A percentile compares a stretch with the other conserved stretches of the same genome.
phyloP scores from a whole-genome alignment of 2,888 invertebrate species.

The Linnaemya vulpina region DNA sequence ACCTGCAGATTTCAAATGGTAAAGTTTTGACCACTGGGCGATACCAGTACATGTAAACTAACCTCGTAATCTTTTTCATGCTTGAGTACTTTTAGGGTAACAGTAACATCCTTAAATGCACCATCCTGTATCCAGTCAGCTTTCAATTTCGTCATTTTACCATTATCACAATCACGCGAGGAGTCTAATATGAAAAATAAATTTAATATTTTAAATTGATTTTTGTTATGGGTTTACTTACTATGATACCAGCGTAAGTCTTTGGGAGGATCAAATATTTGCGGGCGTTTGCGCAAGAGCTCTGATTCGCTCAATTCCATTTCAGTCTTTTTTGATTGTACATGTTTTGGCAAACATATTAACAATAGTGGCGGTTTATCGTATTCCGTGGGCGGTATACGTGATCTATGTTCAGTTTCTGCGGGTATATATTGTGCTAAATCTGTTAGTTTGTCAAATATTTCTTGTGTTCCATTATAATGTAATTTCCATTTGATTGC shows the following conservation, averaged over 20 bases:
- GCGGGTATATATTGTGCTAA: slow-evolving; percentile 80
- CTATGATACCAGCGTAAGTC: slow-evolving; percentile 82
- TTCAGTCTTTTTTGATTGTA: slow-evolving; percentile 82
- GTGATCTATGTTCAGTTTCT: slow-evolving; percentile 77
- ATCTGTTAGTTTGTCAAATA: slow-evolving; percentile 78
- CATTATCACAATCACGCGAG: slow-evolving; percentile 86
- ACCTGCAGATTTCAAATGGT: no score
- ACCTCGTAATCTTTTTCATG: slow-evolving; percentile 87
- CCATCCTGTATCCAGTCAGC: slow-evolving; percentile 91
- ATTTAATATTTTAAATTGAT: background rate
- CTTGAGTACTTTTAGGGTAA: slow-evolving; percentile 91
- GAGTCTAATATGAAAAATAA: slow-evolving; percentile 83
- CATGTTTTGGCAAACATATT: slow-evolving; percentile 82
- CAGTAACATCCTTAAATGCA: slow-evolving; percentile 88
- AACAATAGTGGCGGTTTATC: slow-evolving; percentile 83
- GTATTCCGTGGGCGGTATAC: slow-evolving; percentile 94
- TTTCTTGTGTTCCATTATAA: slow-evolving; percentile 75
- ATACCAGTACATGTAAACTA: slow-evolving; percentile 64
- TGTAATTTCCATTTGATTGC: slow-evolving; percentile 79
- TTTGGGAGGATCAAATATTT: slow-evolving; percentile 81
- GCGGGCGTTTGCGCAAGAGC: slow-evolving; percentile 80
- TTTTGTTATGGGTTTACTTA: slow-evolving; percentile 72
- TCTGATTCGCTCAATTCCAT: slow-evolving; percentile 80
- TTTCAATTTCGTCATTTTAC: slow-evolving; percentile 87
- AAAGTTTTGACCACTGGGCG: no score